phyloP scores from a whole-genome alignment of 2,888 invertebrate genomes.

The Miltochrista miniata region DNA sequence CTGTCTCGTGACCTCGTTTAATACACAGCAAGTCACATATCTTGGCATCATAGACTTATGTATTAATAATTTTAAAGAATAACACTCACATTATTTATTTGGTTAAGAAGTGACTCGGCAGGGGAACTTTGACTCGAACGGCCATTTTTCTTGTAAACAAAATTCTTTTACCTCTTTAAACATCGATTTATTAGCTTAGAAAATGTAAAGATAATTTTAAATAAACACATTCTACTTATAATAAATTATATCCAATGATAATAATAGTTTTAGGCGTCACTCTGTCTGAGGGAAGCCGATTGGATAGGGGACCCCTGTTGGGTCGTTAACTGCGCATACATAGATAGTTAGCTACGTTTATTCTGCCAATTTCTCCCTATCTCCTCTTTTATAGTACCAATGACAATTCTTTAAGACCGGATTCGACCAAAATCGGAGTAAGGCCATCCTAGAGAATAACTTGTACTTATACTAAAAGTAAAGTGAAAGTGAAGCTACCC shows the following conservation, averaged over 20 bases:
- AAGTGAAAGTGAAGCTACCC: too few species aligned
- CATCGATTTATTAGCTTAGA: conserved; percentile 25
- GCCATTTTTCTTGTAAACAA: conserved; percentile 26
- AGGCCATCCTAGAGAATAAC: too few species aligned
- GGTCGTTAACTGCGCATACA: conserved; percentile 71
- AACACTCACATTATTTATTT: conserved; percentile 19
- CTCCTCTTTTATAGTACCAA: conserved; percentile 62
- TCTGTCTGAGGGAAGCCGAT: conserved; percentile 65
- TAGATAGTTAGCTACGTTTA: conserved; percentile 52
- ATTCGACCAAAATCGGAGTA: too few species aligned
- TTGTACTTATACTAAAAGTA: too few species aligned
- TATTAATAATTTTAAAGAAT: conserved; percentile 14
- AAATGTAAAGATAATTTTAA: conserved; percentile 24
- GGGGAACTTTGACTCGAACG: conserved; percentile 27
- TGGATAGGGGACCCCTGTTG: conserved; percentile 62
- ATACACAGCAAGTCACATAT: conserved; percentile 13
- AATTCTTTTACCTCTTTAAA: conserved; percentile 26
- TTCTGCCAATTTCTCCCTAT: conserved; percentile 81
- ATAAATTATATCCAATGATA: conserved; percentile 44
- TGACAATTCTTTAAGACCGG: conserved; percentile 67
- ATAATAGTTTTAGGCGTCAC: conserved; percentile 69
- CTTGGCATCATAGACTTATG: conserved; percentile 22
- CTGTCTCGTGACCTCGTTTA: conserved; percentile 9
- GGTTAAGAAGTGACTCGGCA: conserved; percentile 29
- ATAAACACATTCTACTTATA: conserved; percentile 33